phyloP scores from a whole-genome alignment of 2,888 invertebrate species.

The Hoplodrina blanda region DNA sequence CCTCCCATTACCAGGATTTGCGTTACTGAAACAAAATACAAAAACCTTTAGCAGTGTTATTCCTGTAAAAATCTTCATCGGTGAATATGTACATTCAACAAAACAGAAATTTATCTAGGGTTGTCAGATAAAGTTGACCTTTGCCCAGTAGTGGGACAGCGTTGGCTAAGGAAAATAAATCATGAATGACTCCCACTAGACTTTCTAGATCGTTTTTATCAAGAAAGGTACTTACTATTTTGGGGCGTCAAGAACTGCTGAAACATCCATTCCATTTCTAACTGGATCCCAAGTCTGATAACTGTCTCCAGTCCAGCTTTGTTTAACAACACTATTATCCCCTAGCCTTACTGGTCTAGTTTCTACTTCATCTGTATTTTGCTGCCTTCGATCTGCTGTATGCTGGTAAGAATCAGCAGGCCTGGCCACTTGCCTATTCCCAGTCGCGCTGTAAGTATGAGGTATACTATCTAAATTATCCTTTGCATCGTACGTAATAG shows the following conservation, averaged over 20 bases:
- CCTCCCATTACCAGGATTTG: slow-evolving; percentile 7
- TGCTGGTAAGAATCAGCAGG: slow-evolving; percentile 11
- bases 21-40: slow-evolving; percentile 11
- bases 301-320: slow-evolving; percentile 1
- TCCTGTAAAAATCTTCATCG: too few relatives aligned
- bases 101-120: too few relatives aligned
- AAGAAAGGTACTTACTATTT: slow-evolving; percentile 30
- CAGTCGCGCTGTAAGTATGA: slow-evolving; percentile 5
- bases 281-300: neutral
- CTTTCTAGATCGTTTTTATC: neutral
- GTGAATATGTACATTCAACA: too few relatives aligned
- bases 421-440: neutral
- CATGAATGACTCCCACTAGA: too few relatives aligned
- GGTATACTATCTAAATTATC: neutral
- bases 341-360: slow-evolving; percentile 7
- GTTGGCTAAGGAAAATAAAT: too few relatives aligned
- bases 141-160: too few relatives aligned
- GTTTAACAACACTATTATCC: neutral
- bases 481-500: neutral
- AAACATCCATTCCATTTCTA: neutral
- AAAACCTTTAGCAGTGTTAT: too few relatives aligned
- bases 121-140: too few relatives aligned
- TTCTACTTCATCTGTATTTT: neutral
- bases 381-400: neutral
- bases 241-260: slow-evolving; percentile 1